Evolutionary conservation across 2,888 invertebrate genomes (phyloP).

Genomic region (Cerceris rybyensis): DNA sequence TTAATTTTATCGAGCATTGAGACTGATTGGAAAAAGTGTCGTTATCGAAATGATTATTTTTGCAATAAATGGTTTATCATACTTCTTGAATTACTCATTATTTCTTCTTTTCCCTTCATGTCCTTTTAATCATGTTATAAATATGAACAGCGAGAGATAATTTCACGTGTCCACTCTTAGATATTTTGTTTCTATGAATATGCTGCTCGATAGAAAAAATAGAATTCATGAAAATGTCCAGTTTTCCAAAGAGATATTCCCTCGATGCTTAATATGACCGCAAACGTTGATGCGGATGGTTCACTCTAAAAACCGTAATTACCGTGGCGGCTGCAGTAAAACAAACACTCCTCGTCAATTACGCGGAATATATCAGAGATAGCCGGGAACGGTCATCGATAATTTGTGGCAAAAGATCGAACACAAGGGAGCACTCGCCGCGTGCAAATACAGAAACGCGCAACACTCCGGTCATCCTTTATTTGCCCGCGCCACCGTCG

Average conservation of each 20-base stretch:
- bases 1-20: background rate
- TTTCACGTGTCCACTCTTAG: background rate
- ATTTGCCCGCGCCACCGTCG: no score
- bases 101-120: no score
- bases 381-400: background rate
- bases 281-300: background rate
- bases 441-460: background rate
- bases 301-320: conserved; percentile 23
- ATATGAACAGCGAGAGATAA: background rate
- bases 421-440: background rate
- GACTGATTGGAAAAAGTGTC: background rate
- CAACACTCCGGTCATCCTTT: background rate
- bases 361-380: background rate
- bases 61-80: background rate
- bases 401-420: conserved; percentile 5
- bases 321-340: background rate
- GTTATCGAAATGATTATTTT: background rate
- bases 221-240: background rate
- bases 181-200: background rate
- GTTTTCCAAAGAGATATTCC: background rate
- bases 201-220: background rate
- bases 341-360: conserved; percentile 19
- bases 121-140: background rate
- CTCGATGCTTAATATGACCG: background rate
- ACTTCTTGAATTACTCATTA: background rate